A percentile compares a stretch with the other conserved stretches of the same genome.
Conservation (phyloP, 2,797 vertebrate species). For the Aplochiton taeniatus region DNA sequence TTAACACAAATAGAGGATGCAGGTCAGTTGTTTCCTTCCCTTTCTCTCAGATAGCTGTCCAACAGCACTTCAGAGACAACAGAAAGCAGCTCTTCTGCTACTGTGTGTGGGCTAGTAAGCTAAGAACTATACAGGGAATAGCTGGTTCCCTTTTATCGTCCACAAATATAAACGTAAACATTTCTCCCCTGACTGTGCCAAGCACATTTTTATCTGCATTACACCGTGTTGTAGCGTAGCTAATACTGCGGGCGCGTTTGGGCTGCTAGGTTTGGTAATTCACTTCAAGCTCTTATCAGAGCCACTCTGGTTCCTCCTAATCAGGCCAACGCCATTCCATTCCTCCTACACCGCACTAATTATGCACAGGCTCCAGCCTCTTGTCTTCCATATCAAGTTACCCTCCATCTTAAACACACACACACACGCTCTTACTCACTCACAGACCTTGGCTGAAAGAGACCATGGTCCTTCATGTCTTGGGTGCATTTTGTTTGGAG, state of each 20-base stretch:
- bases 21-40: constrained; percentile 2
- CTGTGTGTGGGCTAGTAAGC: too few relatives aligned
- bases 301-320: neutral
- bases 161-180: too few relatives aligned
- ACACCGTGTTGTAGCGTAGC: too few relatives aligned
- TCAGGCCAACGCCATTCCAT: neutral
- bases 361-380: neutral
- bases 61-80: too few relatives aligned
- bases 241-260: too few relatives aligned
- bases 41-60: too few relatives aligned
- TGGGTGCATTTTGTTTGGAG: too few relatives aligned
- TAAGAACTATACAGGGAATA: too few relatives aligned
- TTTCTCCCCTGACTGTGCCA: neutral
- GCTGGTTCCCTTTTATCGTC: too few relatives aligned
- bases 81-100: too few relatives aligned
- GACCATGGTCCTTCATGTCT: neutral
- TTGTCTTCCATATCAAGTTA: constrained; percentile 4
- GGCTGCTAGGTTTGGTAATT: neutral
- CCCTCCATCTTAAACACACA: neutral
- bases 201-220: neutral
- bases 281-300: neutral
- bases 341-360: neutral
- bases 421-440: constrained; percentile 2
- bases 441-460: neutral
- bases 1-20: constrained; percentile 45